Percentiles rank a stretch among this genome's conserved stretches.
Conservation (phyloP, 2,888 invertebrate genomes). For the Byasa hedistus region DNA sequence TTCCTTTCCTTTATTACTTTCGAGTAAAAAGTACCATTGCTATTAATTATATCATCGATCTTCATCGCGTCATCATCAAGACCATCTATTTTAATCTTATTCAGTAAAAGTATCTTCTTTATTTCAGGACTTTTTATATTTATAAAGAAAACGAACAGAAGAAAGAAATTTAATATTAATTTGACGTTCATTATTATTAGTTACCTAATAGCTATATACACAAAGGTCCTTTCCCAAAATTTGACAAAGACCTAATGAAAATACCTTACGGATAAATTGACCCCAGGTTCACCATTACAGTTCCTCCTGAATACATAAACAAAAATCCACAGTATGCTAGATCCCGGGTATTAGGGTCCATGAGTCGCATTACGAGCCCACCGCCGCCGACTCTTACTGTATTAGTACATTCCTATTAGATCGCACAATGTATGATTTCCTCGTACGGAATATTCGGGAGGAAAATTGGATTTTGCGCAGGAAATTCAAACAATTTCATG, state of each 20-base stretch:
- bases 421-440: conserved; percentile 14
- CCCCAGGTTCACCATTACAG: conserved; percentile 34
- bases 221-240: background rate
- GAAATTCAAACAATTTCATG: conserved; percentile 27
- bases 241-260: conserved; percentile 14
- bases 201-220: background rate
- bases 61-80: too few species aligned
- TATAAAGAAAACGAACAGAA: too few species aligned
- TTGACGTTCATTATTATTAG: too few species aligned
- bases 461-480: conserved; percentile 26
- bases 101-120: too few species aligned
- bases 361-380: conserved; percentile 12
- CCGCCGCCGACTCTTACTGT: conserved; percentile 7
- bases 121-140: too few species aligned
- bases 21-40: too few species aligned
- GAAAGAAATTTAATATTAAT: too few species aligned
- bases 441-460: conserved; percentile 20
- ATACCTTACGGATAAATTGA: conserved; percentile 19
- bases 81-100: too few species aligned
- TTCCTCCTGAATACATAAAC: conserved; percentile 54
- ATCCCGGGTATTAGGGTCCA: conserved; percentile 14
- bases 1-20: too few species aligned
- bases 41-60: too few species aligned
- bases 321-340: conserved; percentile 49
- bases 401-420: conserved; percentile 26